Evolutionary conservation across 2,888 invertebrate species (phyloP), one percentile per base, ranked within the genome.

Genomic region (Machimus rusticus): DNA sequence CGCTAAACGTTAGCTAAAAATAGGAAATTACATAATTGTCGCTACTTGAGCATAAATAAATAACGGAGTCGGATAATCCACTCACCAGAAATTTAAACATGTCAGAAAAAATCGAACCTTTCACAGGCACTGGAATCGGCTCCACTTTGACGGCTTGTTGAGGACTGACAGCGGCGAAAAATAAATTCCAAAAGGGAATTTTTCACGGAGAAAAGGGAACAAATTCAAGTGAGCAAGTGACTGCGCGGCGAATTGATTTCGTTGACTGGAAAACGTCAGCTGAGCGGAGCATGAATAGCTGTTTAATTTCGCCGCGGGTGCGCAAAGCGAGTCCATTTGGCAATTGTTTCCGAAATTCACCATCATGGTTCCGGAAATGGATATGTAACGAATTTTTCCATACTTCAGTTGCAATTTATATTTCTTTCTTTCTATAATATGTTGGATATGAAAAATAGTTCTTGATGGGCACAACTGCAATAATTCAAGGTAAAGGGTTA

Each of bases 1-100:
- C 91, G 51, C 95, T 93, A 90, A 96, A 95, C 23, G 95, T 94
- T 85, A 96, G 89, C 96, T 96, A 92, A 74, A 92, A 91, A 88
- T 88, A 90, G 88, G 37, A 74, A 88, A 88, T 89, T 89, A 88
- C 82, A 88, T 89, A 89, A 77, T 66, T 66, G 23, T 28, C 28
- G 1, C 66, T 23, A 14, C 9, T 9, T 19, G 12, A 12, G 8
- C 19, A 39, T 55, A 46, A 85, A 66, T 74, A 9, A 84, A 28
- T 39, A 84, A 37, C 77, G 14, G 39, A 31, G 76, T 82, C 23
- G 6, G n/a, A 8, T 81, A 84, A 76, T 55, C 76, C 39, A 55
- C 46, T 19, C 90, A 92, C 92, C 90, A 92, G 86, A 90, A 92
- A 92, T 89, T 91, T 92, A 2, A 92, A 82, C 92, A 92, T 92